Conservation (phyloP, 30 jellyfish, hydroid and myxozoan genomes). For the Nemopilema nomurai region DNA sequence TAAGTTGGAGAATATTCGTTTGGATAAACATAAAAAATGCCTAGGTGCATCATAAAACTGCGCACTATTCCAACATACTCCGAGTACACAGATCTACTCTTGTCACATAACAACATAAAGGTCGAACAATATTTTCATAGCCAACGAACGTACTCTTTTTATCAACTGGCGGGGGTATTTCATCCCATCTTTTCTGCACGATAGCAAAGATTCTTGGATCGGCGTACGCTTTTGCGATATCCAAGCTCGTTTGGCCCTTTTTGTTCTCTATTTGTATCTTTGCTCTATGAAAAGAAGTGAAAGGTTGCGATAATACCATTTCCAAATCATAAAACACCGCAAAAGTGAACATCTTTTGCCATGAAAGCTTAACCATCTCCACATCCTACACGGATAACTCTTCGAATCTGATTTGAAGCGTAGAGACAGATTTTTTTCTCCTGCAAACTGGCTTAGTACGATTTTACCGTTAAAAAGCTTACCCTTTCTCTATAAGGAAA, state of each 20-base stretch:
- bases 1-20: too few relatives aligned
- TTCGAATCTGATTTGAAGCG: too few relatives aligned
- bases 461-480: not conserved
- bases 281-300: too few relatives aligned
- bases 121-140: not conserved
- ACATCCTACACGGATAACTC: too few relatives aligned
- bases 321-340: too few relatives aligned
- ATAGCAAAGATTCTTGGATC: conserved; percentile 70
- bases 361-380: not conserved
- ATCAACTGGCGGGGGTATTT: conserved; percentile 83
- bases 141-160: conserved; percentile 53
- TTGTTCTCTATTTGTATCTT: conserved; percentile 79
- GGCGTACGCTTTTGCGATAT: conserved; percentile 82
- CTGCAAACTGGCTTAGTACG: not conserved
- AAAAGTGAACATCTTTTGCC: too few relatives aligned
- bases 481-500: conserved; percentile 86
- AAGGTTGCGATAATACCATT: too few relatives aligned
- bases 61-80: too few relatives aligned
- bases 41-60: too few relatives aligned
- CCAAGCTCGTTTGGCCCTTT: conserved; percentile 75
- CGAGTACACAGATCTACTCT: too few relatives aligned
- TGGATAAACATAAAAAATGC: too few relatives aligned
- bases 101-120: not conserved
- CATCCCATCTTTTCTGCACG: conserved; percentile 80
- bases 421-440: too few relatives aligned